Conservation (phyloP, 2,888 invertebrate genomes). For the Nomada fucata region DNA sequence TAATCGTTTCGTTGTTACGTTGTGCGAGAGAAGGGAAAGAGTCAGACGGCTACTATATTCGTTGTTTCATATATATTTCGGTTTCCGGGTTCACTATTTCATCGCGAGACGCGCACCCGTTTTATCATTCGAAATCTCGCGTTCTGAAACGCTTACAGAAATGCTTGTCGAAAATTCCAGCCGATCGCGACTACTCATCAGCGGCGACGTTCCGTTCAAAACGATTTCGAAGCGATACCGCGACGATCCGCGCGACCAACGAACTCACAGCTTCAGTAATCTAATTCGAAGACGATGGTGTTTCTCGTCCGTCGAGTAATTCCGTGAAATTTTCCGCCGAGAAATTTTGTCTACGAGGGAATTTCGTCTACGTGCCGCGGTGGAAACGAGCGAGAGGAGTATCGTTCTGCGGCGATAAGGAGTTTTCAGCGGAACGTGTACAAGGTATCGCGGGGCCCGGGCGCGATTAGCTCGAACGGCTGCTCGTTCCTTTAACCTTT, state of each 20-base stretch:
- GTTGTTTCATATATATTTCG: conserved; percentile 46
- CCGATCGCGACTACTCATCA: conserved; percentile 64
- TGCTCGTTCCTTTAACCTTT: conserved; percentile 25
- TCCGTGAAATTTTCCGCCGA: neutral
- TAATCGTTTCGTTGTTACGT: too few relatives aligned
- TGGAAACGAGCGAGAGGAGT: conserved; percentile 1
- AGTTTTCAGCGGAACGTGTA: conserved; percentile 6
- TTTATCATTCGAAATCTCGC: conserved; percentile 49
- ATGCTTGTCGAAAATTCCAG: conserved; percentile 22
- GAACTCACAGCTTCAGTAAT: neutral
- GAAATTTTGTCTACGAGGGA: neutral
- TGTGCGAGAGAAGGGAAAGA: too few relatives aligned
- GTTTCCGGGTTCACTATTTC: conserved; percentile 57
- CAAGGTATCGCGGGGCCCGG: conserved; percentile 8
- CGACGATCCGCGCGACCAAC: neutral
- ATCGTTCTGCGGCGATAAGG: conserved; percentile 18
- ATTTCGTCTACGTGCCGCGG: conserved; percentile 7
- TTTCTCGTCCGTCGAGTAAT: neutral
- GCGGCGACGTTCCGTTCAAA: conserved; percentile 56
- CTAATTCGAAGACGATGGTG: neutral
- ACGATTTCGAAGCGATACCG: conserved; percentile 2
- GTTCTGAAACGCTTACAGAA: conserved; percentile 46
- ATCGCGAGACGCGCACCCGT: conserved; percentile 25
- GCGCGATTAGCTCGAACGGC: conserved; percentile 36
- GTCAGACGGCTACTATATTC: too few relatives aligned